Base-by-base conservation (phyloP, 2,113 vertebrate species). In the Euleptes europaea region DNA sequence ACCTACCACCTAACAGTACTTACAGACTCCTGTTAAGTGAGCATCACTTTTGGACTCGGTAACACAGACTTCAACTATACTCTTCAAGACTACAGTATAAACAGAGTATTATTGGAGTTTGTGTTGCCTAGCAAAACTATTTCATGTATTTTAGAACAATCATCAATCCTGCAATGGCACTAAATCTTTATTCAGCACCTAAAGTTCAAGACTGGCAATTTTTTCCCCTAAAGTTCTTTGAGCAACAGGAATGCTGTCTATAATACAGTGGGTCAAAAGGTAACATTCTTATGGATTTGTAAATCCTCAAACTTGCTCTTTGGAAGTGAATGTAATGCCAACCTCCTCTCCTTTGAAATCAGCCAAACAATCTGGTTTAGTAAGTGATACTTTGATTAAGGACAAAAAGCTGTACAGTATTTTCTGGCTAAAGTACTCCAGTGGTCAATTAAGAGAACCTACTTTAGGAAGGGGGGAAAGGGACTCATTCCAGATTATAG, bases 381-480 rank as follows among this genome's bases (percentile, higher is more conserved):
- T 69, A 77, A 80, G 42, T 13, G 8, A 11, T 67, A 75, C 8
- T 35, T 17, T 72, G 57, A 84, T 73, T 71, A 89, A 92, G 84
- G 42, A 47, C 0, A 63, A 79, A 88, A 67, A 82, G 51, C 47
- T 44, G 4, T 33, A 17, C 35, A 57, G 28, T 76, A 57, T 28
- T 60, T 66, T 63, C 12, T 84, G 7, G 14, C 42, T 71, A 12
- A 17, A 75, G 19, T 28, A 73, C 11, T 33, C 49, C 66, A 76
- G 66, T 74, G 14, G 15, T 80, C 28, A 71, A 84, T 14, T 54
- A 74, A 83, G 35, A 13, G 31, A 35, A 38, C 38, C 75, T 26
- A 14, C 23, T 5, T 78, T 49, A 84, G 85, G 28, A 87, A 2
- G 40, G 88, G 44, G 85, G 42, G 87, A 2, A 33, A 86, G 44